A percentile compares a stretch with the other conserved stretches of the same genome.
Evolutionary conservation across 2,113 vertebrate species (phyloP).

Genomic region (Miniopterus natalensis): DNA sequence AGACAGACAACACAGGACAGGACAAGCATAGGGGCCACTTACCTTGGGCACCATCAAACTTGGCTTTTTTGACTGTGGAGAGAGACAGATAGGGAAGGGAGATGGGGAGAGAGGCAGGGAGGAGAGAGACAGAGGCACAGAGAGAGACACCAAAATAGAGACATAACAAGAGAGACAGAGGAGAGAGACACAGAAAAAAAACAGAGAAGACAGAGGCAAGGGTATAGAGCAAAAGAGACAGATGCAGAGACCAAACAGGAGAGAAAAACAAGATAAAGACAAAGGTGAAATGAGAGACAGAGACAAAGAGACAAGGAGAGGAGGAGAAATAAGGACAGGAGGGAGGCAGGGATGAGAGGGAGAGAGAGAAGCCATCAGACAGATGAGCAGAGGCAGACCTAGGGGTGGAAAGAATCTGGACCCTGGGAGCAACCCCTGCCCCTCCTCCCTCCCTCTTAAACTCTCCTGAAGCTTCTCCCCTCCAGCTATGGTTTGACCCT

Average conservation of each 20-base stretch:
- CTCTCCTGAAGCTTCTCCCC: background rate
- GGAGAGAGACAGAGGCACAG: slow-evolving; percentile 76
- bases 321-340: background rate
- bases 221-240: background rate
- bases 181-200: background rate
- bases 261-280: background rate
- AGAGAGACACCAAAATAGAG: background rate
- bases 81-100: slow-evolving; percentile 80
- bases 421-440: background rate
- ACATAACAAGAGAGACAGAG: background rate
- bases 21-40: slow-evolving; percentile 76
- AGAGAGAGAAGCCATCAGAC: slow-evolving; percentile 63
- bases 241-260: background rate
- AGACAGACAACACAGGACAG: slow-evolving; percentile 19
- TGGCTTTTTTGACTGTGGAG: slow-evolving; percentile 97
- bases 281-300: background rate
- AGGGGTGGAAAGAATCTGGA: background rate
- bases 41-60: slow-evolving; percentile 99
- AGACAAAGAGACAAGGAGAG: background rate
- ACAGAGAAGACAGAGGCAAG: background rate
- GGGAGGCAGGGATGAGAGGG: slow-evolving; percentile 5
- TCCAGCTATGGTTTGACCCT: background rate
- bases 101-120: background rate
- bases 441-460: background rate
- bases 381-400: slow-evolving; percentile 15